A percentile compares a stretch with the other conserved stretches of the same genome.
Conservation (phyloP, 1,140 invertebrate species). For the Patella vulgata region DNA sequence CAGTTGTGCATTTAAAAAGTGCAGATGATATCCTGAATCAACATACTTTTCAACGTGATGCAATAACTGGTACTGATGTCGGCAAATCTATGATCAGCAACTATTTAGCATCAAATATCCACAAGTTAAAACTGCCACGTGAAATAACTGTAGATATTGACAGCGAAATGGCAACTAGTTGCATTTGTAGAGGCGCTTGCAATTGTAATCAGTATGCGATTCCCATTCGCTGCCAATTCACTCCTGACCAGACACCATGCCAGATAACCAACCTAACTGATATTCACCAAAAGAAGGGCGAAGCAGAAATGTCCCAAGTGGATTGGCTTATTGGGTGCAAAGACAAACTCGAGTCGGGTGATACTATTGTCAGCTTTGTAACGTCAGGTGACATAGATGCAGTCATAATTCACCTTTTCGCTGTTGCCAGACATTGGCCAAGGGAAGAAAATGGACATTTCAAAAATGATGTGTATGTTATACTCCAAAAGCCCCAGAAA, state of each 20-base stretch:
- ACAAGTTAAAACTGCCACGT: neutral
- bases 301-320: slow-evolving; percentile 18
- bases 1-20: slow-evolving; percentile 18
- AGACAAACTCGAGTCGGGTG: neutral
- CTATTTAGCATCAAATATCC: slow-evolving; percentile 13
- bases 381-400: slow-evolving; percentile 27
- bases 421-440: slow-evolving; percentile 19
- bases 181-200: neutral
- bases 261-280: neutral
- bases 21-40: slow-evolving; percentile 12
- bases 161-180: slow-evolving; percentile 5
- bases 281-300: slow-evolving; percentile 18
- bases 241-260: neutral
- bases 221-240: slow-evolving; percentile 3
- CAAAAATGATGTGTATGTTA: slow-evolving; percentile 13
- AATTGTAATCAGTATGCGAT: slow-evolving; percentile 2
- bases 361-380: slow-evolving; percentile 18
- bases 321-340: slow-evolving; percentile 18
- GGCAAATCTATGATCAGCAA: slow-evolving; percentile 21
- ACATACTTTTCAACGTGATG: slow-evolving; percentile 12
- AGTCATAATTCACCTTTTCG: slow-evolving; percentile 21
- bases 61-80: slow-evolving; percentile 6
- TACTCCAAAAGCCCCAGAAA: slow-evolving; percentile 21
- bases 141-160: slow-evolving; percentile 15
- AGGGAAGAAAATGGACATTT: slow-evolving; percentile 9